phyloP scores from a whole-genome alignment of 2,888 invertebrate species.

The Aphelenchoides bicaudatus region DNA sequence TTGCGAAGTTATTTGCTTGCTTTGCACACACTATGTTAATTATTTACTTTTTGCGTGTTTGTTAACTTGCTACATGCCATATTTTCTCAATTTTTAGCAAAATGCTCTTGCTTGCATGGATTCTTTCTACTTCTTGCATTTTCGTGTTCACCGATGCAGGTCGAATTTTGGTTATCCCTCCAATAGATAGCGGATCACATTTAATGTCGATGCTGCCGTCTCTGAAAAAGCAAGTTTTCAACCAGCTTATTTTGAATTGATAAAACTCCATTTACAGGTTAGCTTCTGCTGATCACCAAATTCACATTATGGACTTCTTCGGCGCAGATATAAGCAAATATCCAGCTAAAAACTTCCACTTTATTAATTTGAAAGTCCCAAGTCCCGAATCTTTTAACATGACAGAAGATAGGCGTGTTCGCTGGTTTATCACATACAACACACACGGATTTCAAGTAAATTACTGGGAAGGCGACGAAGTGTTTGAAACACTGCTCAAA shows the following conservation, averaged over 20 bases:
- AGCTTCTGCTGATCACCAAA: conserved; percentile 13
- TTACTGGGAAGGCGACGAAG: not conserved
- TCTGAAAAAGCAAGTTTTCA: not conserved
- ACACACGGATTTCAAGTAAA: not conserved
- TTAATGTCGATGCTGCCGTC: not conserved
- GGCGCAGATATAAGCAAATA: not conserved
- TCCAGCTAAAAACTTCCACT: not conserved
- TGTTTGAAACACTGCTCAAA: too few relatives aligned
- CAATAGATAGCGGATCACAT: conserved; percentile 10
- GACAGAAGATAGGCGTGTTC: too few relatives aligned
- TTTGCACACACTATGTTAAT: too few relatives aligned
- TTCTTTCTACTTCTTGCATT: too few relatives aligned
- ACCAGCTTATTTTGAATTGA: conserved; percentile 6
- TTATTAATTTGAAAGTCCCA: not conserved
- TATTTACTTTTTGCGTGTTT: too few relatives aligned
- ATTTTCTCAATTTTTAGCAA: too few relatives aligned
- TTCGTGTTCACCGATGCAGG: too few relatives aligned
- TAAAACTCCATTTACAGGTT: too few relatives aligned
- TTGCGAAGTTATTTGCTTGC: too few relatives aligned
- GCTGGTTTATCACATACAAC: not conserved
- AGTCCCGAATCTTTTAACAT: too few relatives aligned
- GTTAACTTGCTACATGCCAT: too few relatives aligned
- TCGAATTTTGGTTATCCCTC: conserved; percentile 1
- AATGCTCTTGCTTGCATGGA: too few relatives aligned
- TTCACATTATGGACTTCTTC: conserved; percentile 5